Evolutionary conservation across 2,888 invertebrate species (phyloP), one percentile per base, ranked within the genome.

Genomic region (Charanyca ferruginea): DNA sequence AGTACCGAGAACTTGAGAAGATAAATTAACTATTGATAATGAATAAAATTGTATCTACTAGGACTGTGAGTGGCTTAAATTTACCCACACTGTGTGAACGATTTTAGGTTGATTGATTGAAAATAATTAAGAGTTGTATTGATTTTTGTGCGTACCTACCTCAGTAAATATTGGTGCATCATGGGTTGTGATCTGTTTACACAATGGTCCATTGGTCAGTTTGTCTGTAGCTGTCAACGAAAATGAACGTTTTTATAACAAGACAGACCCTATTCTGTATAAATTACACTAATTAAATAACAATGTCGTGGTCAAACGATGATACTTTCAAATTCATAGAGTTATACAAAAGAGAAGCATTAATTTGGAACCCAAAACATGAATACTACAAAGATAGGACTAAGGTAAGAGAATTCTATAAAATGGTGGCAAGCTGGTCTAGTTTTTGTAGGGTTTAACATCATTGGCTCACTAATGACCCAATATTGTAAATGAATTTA

Each of bases 231-330:
- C 16, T 1, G 16, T 64, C 8, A 18, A 32, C 4, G 20, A 48
- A n/a, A 62, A 51, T 61, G 38, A 22, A 54, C 32, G 58, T 44
- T 3, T 18, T 2, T 9, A 9, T 7, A 45, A n/a, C n/a, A 45
- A 23, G 1, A 47, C n/a, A 49, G n/a, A 16, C 16, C 16, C 4
- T 38, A 35, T 20, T 3, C 25, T 13, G 8, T 23, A 41, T 1
- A 20, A 32, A 6, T 20, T 23, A 8, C 1, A n/a, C 20, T 1
- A 11, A 48, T 20, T 18, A 52, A 38, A 1, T 48, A 13, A 42
- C 9, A 20, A 78, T 78, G 77, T 64, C 77, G 44, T 77, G 74
- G 77, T 77, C 77, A 51, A 77, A 77, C 42, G 67, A 69, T 65
- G 78, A 77, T 1, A 78, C 62, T 49, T 67, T 78, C 22, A 78